A percentile compares a stretch with the other conserved stretches of the same genome.
Evolutionary conservation across 2,797 vertebrate genomes (phyloP).

Genomic region (Echiichthys vipera): DNA sequence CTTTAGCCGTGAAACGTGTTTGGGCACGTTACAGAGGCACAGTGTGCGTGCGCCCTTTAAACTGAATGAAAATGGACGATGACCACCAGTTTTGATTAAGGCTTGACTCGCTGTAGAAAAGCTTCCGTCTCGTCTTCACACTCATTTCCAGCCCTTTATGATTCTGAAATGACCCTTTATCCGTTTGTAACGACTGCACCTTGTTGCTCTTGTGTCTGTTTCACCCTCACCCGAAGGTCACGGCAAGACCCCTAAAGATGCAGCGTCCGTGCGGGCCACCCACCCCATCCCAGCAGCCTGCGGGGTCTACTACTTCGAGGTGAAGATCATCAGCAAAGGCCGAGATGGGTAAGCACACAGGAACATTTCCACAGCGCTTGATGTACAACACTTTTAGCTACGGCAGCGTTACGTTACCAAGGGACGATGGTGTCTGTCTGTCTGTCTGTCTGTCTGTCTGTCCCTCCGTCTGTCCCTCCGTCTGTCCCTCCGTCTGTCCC

Average conservation of each 20-base stretch:
- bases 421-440: not conserved
- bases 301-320: slow-evolving; percentile 99
- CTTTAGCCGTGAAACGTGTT: too few relatives aligned
- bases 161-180: not conserved
- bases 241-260: slow-evolving; percentile 98
- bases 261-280: slow-evolving; percentile 96
- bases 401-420: not conserved
- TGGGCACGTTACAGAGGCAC: too few relatives aligned
- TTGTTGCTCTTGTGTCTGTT: not conserved
- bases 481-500: too few relatives aligned
- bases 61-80: not conserved
- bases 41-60: not conserved
- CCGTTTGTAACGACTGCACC: not conserved
- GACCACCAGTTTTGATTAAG: not conserved
- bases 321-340: slow-evolving; percentile 99
- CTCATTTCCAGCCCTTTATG: not conserved
- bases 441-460: too few relatives aligned
- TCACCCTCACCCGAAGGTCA: slow-evolving; percentile 85
- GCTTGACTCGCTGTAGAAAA: not conserved
- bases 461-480: too few relatives aligned
- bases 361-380: not conserved
- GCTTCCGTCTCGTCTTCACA: not conserved
- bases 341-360: slow-evolving; percentile 92
- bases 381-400: not conserved
- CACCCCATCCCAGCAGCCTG: slow-evolving; percentile 98